These are phyloP conservation scores for Rhagoletis zephyria DNA, from an alignment of 1,140 invertebrate species.

Conservation along the genomic window DNA sequence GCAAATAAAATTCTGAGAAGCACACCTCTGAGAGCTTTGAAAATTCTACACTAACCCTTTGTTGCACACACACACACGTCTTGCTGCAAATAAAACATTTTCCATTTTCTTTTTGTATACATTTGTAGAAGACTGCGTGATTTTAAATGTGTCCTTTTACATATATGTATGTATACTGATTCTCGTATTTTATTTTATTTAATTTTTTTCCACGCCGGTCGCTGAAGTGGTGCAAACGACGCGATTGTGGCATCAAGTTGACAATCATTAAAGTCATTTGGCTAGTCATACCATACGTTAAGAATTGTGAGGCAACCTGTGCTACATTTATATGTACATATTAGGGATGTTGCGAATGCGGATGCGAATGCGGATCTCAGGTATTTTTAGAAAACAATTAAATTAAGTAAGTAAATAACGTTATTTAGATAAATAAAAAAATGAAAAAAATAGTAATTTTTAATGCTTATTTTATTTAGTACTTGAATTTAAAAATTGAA, in stretches of 20 bases:
- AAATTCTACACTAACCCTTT: conserved; percentile 6
- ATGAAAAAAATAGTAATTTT: no score
- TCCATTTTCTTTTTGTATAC: background rate
- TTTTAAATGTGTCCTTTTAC: background rate
- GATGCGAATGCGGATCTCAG: no score
- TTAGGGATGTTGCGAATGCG: no score
- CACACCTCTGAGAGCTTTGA: conserved; percentile 35
- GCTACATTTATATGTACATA: no score
- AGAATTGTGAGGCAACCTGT: background rate
- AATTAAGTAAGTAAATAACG: no score
- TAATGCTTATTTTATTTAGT: no score
- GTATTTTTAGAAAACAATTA: no score
- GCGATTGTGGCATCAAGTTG: conserved; percentile 38
- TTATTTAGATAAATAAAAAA: no score
- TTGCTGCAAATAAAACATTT: background rate
- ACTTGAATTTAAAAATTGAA: no score
- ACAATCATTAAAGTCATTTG: conserved; percentile 51
- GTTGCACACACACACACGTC: background rate
- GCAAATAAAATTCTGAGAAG: conserved; percentile 48
- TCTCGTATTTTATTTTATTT: conserved; percentile 1
- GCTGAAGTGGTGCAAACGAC: background rate
- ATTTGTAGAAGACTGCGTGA: background rate
- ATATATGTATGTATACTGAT: background rate
- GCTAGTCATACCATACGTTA: background rate
- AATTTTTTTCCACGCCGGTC: background rate